Evolutionary conservation across 2,113 vertebrate genomes (phyloP).

Genomic region (Myxocyprinus asiaticus): DNA sequence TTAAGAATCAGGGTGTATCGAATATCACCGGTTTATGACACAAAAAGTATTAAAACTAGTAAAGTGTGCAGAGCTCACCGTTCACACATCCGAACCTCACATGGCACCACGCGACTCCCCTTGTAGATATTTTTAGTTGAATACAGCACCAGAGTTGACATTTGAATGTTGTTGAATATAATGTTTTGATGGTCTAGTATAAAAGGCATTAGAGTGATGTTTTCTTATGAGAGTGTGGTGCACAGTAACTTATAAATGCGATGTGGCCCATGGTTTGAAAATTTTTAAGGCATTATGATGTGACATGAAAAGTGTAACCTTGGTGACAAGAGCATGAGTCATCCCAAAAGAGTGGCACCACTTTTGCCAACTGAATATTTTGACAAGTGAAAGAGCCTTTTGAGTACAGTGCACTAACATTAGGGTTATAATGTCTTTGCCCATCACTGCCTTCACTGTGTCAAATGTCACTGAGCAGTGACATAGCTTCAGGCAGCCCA

Average conservation of each 20-base stretch:
- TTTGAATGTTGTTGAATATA: no score
- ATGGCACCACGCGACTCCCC: no score
- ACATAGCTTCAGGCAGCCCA: slow-evolving; percentile 21
- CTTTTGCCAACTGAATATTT: slow-evolving; percentile 20
- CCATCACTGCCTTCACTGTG: slow-evolving; percentile 14
- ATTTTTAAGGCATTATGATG: background rate
- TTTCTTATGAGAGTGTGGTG: background rate
- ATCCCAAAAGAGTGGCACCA: background rate
- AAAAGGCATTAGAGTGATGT: background rate
- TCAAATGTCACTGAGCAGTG: slow-evolving; percentile 39
- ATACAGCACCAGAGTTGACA: background rate
- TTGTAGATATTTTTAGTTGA: background rate
- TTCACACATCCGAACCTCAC: no score
- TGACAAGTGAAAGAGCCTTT: slow-evolving; percentile 43
- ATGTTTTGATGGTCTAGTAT: background rate
- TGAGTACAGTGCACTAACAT: background rate
- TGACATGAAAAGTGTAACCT: slow-evolving; percentile 17
- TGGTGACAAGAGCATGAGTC: slow-evolving; percentile 24
- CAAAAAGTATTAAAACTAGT: no score
- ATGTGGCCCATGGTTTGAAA: slow-evolving; percentile 3
- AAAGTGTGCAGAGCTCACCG: no score
- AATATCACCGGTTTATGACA: no score
- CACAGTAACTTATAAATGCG: background rate
- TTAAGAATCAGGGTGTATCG: no score
- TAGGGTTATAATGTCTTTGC: slow-evolving; percentile 26